Percentiles rank a stretch among this genome's conserved stretches.
These are phyloP conservation scores for Circaetus gallicus DNA, from an alignment of 2,113 vertebrate species.

Conservation along the genomic window DNA sequence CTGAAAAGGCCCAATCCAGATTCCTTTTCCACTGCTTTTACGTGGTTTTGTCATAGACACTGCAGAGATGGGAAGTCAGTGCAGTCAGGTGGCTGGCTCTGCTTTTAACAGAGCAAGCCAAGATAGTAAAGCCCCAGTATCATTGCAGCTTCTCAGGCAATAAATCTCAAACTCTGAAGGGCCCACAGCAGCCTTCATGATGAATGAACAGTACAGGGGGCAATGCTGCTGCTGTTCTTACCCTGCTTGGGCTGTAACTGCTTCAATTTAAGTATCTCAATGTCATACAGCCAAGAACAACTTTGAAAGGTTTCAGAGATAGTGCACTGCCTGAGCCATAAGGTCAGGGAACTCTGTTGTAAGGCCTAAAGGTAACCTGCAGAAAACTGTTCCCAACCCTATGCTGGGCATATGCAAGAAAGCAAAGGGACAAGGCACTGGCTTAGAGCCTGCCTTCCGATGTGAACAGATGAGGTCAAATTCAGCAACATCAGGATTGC, in stretches of 20 bases:
- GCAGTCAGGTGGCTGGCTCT: background rate
- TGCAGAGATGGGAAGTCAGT: background rate
- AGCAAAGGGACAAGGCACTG: background rate
- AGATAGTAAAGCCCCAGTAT: background rate
- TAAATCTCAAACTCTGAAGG: background rate
- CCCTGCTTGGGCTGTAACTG: background rate
- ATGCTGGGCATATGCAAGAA: background rate
- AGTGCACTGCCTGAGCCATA: background rate
- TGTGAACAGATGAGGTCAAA: background rate
- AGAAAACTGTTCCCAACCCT: background rate
- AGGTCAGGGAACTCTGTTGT: background rate
- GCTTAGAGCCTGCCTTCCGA: background rate
- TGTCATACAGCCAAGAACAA: background rate
- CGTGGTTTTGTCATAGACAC: background rate
- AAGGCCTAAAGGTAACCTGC: background rate
- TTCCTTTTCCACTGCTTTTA: background rate
- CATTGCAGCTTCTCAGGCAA: background rate
- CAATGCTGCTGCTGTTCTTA: background rate
- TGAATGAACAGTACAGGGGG: background rate
- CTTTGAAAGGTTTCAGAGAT: background rate
- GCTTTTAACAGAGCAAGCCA: background rate
- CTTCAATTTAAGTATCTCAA: background rate
- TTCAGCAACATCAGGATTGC: background rate
- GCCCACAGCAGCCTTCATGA: background rate
- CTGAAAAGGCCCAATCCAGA: background rate